Conservation (phyloP, 2,113 vertebrate genomes). For the Malurus cyaneus region DNA sequence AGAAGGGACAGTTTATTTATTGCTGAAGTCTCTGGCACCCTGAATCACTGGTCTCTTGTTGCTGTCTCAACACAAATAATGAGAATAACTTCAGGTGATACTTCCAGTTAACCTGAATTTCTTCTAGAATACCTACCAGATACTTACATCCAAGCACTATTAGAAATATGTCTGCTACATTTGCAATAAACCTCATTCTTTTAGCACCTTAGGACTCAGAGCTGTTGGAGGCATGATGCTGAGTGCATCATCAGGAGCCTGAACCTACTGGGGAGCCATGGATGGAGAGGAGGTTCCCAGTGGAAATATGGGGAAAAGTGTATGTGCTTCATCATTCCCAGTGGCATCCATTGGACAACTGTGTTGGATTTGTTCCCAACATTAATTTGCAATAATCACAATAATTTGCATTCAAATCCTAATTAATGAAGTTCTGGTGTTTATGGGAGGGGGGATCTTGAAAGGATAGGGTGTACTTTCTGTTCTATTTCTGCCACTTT, state of each 20-base stretch:
- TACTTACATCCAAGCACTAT: background rate
- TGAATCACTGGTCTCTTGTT: background rate
- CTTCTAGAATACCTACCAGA: background rate
- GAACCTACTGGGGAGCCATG: background rate
- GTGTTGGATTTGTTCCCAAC: slow-evolving; percentile 5
- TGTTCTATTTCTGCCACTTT: slow-evolving; percentile 24
- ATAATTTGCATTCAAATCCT: slow-evolving; percentile 7
- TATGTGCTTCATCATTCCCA: background rate
- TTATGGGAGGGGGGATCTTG: background rate
- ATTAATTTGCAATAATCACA: slow-evolving; percentile 24
- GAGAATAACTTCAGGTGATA: background rate
- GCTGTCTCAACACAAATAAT: background rate
- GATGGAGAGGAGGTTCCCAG: background rate
- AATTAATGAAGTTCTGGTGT: background rate
- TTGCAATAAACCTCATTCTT: background rate
- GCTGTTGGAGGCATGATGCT: background rate
- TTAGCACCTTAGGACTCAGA: background rate
- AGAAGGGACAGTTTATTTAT: background rate
- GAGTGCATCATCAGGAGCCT: background rate
- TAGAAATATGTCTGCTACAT: background rate
- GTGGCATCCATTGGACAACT: background rate
- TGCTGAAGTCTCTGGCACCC: background rate
- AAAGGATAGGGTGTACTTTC: background rate
- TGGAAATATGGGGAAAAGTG: background rate
- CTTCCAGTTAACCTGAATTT: background rate